Conservation (phyloP, 2,113 vertebrate genomes). For the Tachuris rubrigastra region DNA sequence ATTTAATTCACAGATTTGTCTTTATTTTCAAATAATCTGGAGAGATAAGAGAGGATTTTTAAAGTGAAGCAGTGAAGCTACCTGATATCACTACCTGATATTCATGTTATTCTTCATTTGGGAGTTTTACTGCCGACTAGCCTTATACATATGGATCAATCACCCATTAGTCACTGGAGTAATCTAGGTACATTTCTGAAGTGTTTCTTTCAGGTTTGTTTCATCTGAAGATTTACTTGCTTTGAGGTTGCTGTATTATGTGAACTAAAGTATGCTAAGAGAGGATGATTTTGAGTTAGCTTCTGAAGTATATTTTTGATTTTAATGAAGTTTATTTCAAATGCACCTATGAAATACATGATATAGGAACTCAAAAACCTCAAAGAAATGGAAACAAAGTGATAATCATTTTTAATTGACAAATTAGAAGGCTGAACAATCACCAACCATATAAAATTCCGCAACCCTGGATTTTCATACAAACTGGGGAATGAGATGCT, state of each 20-base stretch:
- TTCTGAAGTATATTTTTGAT: neutral
- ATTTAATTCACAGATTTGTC: neutral
- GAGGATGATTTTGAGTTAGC: neutral
- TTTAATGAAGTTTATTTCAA: neutral
- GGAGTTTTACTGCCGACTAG: neutral
- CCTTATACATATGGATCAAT: neutral
- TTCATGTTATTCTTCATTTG: neutral
- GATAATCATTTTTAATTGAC: neutral
- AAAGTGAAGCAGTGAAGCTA: neutral
- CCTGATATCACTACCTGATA: neutral
- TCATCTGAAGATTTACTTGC: neutral
- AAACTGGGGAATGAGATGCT: neutral
- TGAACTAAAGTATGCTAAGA: neutral
- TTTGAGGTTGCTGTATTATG: neutral
- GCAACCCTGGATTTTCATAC: neutral
- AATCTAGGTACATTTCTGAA: neutral
- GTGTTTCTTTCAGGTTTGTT: neutral
- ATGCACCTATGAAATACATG: neutral
- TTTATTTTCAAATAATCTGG: neutral
- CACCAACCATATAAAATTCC: neutral
- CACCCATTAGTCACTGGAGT: neutral
- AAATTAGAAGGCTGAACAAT: neutral
- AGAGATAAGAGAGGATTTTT: neutral
- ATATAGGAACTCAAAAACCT: neutral
- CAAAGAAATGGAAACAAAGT: neutral